These are phyloP conservation scores for Tetragonula carbonaria DNA, from an alignment of 2,888 invertebrate species.

Conservation along the genomic window DNA sequence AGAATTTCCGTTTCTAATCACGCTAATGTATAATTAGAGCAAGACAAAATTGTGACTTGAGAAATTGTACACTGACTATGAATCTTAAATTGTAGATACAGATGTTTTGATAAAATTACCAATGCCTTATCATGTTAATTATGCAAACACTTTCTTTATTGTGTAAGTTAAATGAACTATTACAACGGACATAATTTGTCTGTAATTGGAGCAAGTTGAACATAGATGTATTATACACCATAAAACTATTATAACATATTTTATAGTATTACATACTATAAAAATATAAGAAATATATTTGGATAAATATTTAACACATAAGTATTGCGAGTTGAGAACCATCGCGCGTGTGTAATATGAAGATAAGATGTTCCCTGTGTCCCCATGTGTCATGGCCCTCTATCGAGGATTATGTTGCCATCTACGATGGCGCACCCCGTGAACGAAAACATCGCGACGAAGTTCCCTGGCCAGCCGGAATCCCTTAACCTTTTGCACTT, in stretches of 20 bases:
- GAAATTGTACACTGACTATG: no score
- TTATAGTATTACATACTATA: no score
- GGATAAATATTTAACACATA: background rate
- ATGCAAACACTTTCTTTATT: no score
- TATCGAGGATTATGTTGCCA: constrained; percentile 81
- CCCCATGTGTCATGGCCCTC: constrained; percentile 77
- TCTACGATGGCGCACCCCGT: constrained; percentile 71
- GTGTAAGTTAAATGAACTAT: no score
- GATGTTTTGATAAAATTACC: no score
- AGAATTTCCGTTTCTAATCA: background rate
- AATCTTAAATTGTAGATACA: no score
- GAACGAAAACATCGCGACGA: constrained; percentile 75
- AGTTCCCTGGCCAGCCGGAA: constrained; percentile 55
- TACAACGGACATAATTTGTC: no score
- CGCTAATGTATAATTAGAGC: background rate
- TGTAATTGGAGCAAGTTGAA: no score
- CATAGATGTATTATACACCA: no score
- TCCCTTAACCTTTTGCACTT: constrained; percentile 69
- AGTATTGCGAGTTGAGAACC: constrained; percentile 73
- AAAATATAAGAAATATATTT: background rate
- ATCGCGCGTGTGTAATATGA: constrained; percentile 78
- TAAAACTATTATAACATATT: background rate
- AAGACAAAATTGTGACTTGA: no score
- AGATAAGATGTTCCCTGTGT: constrained; percentile 81
- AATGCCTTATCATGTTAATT: no score